Evolutionary conservation across 2,888 invertebrate species (phyloP), one percentile per base, ranked within the genome.

Genomic region (Hanleya hanleyi): DNA sequence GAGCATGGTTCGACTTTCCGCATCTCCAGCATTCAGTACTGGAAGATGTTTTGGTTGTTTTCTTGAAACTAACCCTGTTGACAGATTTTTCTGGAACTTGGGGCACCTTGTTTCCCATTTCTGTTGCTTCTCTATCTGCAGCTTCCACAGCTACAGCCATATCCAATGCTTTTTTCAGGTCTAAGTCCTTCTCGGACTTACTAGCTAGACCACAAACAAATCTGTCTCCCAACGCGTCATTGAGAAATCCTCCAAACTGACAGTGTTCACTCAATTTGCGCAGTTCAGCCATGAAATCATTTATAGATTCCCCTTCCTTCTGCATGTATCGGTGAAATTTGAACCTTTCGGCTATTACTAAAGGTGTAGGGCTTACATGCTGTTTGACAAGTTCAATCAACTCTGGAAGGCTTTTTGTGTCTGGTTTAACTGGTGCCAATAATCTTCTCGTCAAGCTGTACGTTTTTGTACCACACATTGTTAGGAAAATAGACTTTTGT

Each of bases 271-370:
- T 9, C 37, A 65, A 33, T 32, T 67, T 15, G 22, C 7, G 41
- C n/a, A 67, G n/a, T 12, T 38, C 67, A 7, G 37, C 35, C n/a
- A 49, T 4, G 7, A 49, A 47, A 5, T 33, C 15, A 32, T 22
- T 37, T 5, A 38, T n/a, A 7, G 26, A 9, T 32, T 49, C 67
- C 26, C 67, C 67, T 3, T 12, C 26, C 35, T 49, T 67, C 47
- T 67, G 67, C 18, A 32, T 47, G 12, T 49, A 4, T n/a, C 49
- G 41, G 29, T 67, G 12, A 47, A 67, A 67, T 33, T 67, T n/a
- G n/a, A n/a, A n/a, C n/a, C 64, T 29, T 62, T 62, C 64, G n/a
- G 64, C 64, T 29, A 62, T 62, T 6, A 49, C 49, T 9, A 67
- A 49, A 22, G 49, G 49, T 32, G 22, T 32, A 18, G 67, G 67